phyloP scores from a whole-genome alignment of 2,113 vertebrate genomes.

The Ancistrus triradiatus region DNA sequence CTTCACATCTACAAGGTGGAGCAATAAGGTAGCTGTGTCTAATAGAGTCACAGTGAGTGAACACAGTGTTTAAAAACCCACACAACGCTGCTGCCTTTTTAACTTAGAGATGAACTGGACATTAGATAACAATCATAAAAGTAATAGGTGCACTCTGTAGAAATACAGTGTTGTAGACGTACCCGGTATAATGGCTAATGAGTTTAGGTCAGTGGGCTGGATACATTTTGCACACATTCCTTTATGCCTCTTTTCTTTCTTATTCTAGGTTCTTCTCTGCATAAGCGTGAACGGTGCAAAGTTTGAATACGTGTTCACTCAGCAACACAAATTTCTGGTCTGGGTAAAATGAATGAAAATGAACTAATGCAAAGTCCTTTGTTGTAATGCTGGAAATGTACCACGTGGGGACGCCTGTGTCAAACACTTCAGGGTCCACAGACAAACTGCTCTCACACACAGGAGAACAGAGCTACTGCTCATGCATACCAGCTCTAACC shows the following conservation, averaged over 20 bases:
- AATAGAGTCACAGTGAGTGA: no score
- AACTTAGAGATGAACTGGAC: no score
- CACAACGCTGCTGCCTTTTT: no score
- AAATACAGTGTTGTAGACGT: no score
- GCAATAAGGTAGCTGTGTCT: no score
- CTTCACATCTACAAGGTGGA: no score
- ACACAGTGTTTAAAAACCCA: no score
- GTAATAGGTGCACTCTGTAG: no score
- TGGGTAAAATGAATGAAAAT: no score
- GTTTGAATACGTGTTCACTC: not conserved
- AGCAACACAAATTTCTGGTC: not conserved
- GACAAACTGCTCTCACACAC: not conserved
- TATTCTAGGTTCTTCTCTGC: not conserved
- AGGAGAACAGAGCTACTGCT: conserved; percentile 13
- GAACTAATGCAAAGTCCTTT: no score
- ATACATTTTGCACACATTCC: not conserved
- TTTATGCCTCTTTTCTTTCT: not conserved
- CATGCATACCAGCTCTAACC: conserved; percentile 26
- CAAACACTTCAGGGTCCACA: conserved; percentile 22
- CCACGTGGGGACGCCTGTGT: conserved; percentile 43
- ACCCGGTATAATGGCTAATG: not conserved
- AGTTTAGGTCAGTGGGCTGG: not conserved
- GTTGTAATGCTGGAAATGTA: conserved; percentile 18
- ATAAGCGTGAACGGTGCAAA: no score
- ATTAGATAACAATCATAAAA: no score